Base-by-base conservation (phyloP, 2,113 vertebrate species). In the Odocoileus virginianus region DNA sequence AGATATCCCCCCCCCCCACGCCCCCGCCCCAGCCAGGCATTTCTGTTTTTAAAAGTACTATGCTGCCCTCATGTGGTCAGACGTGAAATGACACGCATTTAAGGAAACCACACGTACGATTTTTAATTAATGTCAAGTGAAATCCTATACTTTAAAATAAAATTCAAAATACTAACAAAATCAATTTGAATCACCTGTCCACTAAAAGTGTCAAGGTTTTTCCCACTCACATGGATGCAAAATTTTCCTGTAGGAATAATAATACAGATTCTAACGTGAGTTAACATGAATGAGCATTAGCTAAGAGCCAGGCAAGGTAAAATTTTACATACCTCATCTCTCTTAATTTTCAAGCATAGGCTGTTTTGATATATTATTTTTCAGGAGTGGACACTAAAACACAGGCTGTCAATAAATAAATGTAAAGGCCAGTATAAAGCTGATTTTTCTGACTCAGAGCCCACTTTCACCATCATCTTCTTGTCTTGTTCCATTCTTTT, bases 1-100 rank as follows among this genome's bases (percentile, higher is more conserved):
- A 15, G 25, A 60, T 82, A 33, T 17, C 30, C 17, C 8, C 1
- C 17, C 8, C 1, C 27, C 1, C 3, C 13, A 17, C 33, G 2
- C 33, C 23, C 1, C 25, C 2, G 12, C 4, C 33, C 43, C 2
- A 1, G 0, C 6, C 3, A 7, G 25, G 3, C 33, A 30, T 14
- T 1, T 21, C 3, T 78, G 30, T 52, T 25, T 91, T 95, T 28
- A 91, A 87, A 96, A 83, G 96, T 91, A 36, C 95, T 40, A 95
- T 84, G 78, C 88, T 98, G 97, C 95, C 95, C 96, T 97, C 98
- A 54, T 87, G 95, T 97, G 98, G 93, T 74, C 67, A 71, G 1
- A 47, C 3, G 1, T 57, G 54, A 85, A 78, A 40, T 91, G 54
- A 87, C 13, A 83, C 5, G 67, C 33, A 71, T 25, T 50, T 21